These are phyloP conservation scores for Puma concolor DNA, from an alignment of 2,113 vertebrate genomes.

Conservation along the genomic window DNA sequence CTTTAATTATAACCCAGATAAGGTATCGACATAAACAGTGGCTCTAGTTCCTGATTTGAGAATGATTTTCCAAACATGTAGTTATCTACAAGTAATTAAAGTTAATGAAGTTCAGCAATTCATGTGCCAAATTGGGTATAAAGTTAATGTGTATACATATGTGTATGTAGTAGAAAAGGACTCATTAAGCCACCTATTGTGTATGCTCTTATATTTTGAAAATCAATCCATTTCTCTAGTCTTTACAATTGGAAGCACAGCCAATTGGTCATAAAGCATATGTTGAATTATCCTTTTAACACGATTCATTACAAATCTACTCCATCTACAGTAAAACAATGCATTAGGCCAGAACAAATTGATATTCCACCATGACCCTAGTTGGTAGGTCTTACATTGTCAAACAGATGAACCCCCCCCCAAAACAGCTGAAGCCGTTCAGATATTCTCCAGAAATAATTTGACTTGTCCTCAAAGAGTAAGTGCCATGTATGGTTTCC, in stretches of 20 bases:
- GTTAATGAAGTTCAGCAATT: not conserved
- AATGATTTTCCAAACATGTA: constrained; percentile 16
- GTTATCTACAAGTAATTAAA: constrained; percentile 46
- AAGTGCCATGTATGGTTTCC: constrained; percentile 60
- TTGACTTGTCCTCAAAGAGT: constrained; percentile 57
- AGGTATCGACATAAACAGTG: not conserved
- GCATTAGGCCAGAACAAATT: constrained; percentile 39
- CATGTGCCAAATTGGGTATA: not conserved
- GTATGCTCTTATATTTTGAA: not conserved
- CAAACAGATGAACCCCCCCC: not conserved
- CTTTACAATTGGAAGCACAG: constrained; percentile 50
- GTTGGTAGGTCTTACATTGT: not conserved
- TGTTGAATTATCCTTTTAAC: constrained; percentile 41
- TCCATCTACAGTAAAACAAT: constrained; percentile 55
- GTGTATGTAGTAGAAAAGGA: not conserved
- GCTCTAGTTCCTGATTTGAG: not conserved
- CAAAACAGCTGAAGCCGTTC: not conserved
- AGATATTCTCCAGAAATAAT: constrained; percentile 67
- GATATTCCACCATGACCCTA: not conserved
- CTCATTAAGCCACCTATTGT: not conserved
- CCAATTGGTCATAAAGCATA: constrained; percentile 55
- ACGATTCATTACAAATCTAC: constrained; percentile 64
- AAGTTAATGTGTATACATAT: not conserved
- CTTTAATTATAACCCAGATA: not conserved
- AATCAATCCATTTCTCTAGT: constrained; percentile 35